phyloP scores from a whole-genome alignment of 2,113 vertebrate genomes.

The Odontesthes bonariensis region DNA sequence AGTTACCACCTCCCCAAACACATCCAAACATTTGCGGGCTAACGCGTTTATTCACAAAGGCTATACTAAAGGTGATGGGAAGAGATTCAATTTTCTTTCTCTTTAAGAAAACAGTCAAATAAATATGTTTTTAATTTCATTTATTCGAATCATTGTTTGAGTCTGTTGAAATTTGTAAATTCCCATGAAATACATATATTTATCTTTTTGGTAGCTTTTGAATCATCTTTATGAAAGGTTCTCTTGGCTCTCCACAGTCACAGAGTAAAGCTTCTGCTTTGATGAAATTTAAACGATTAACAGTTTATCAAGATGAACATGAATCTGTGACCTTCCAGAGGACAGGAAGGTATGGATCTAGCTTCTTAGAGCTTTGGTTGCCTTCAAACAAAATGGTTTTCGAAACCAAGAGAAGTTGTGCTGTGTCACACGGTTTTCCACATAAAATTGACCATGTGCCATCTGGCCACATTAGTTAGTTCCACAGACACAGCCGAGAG shows the following conservation, averaged over 20 bases:
- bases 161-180: no score
- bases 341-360: neutral
- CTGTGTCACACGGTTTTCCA: slow-evolving; percentile 50
- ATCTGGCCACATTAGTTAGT: slow-evolving; percentile 37
- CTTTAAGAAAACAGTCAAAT: neutral
- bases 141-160: no score
- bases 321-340: neutral
- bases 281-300: neutral
- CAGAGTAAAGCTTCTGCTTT: neutral
- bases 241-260: neutral
- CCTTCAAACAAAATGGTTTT: neutral
- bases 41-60: neutral
- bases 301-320: neutral
- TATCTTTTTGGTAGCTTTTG: no score
- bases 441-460: slow-evolving; percentile 13
- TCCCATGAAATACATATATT: no score
- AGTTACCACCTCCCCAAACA: slow-evolving; percentile 52
- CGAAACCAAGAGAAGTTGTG: neutral
- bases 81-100: no score
- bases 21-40: neutral
- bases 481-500: slow-evolving; percentile 37
- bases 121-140: neutral
- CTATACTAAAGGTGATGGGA: no score
- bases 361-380: neutral
- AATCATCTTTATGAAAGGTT: slow-evolving; percentile 1